Evolutionary conservation across 2,113 vertebrate genomes (phyloP).

Genomic region (Gracilinanus agilis): DNA sequence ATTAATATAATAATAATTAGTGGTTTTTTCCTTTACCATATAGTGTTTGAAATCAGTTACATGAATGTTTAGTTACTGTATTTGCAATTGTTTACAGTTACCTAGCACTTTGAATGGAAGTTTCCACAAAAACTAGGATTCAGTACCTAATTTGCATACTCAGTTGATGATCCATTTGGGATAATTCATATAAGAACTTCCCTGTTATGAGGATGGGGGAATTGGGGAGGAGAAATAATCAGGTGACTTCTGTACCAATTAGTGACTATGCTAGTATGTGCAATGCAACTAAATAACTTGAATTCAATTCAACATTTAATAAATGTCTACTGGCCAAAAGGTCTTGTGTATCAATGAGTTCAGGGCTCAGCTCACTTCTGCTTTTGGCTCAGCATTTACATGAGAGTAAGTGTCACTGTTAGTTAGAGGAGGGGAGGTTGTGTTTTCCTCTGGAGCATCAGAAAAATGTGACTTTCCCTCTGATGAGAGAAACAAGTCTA

Average conservation of each 20-base stretch:
- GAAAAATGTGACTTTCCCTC: conserved; percentile 48
- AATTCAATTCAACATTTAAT: background rate
- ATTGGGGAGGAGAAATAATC: background rate
- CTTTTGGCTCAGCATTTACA: conserved; percentile 18
- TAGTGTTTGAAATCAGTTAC: conserved; percentile 28
- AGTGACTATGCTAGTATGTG: background rate
- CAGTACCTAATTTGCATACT: background rate
- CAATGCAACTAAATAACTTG: background rate
- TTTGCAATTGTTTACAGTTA: background rate
- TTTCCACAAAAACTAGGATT: background rate
- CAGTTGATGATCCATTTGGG: background rate
- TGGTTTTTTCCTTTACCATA: conserved; percentile 5
- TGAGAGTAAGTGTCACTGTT: background rate
- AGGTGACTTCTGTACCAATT: background rate
- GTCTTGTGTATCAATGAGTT: background rate
- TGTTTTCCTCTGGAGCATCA: conserved; percentile 59
- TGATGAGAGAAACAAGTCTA: conserved; percentile 49
- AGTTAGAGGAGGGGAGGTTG: background rate
- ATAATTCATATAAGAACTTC: background rate
- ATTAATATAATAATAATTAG: background rate
- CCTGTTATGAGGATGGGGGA: background rate
- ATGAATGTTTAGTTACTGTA: background rate
- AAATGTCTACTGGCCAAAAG: background rate
- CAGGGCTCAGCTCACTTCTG: background rate
- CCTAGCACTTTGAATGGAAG: background rate